Evolutionary conservation across 2,888 invertebrate genomes (phyloP).

Genomic region (Acrobasis repandana): DNA sequence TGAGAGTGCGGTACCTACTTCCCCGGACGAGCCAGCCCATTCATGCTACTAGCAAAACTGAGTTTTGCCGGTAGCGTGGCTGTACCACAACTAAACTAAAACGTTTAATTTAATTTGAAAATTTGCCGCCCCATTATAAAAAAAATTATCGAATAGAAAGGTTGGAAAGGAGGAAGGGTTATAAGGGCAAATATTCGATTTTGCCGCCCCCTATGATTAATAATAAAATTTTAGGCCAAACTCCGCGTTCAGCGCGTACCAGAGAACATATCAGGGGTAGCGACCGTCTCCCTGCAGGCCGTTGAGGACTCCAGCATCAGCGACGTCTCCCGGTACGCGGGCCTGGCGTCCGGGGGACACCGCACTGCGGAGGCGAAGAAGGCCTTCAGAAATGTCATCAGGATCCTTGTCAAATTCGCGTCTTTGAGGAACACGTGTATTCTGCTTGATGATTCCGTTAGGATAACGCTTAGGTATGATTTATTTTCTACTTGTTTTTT

Average conservation of each 20-base stretch:
- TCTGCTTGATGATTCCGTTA: slow-evolving; percentile 62
- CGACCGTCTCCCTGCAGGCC: slow-evolving; percentile 62
- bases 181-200: too few relatives aligned
- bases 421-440: slow-evolving; percentile 71
- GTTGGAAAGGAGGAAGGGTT: too few relatives aligned
- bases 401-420: slow-evolving; percentile 75
- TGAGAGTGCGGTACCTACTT: too few relatives aligned
- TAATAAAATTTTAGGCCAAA: slow-evolving; percentile 56
- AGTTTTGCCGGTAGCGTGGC: too few relatives aligned
- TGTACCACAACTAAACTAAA: too few relatives aligned
- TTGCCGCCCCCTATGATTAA: too few relatives aligned
- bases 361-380: slow-evolving; percentile 70
- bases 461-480: slow-evolving; percentile 63
- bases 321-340: slow-evolving; percentile 64
- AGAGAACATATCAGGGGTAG: slow-evolving; percentile 73
- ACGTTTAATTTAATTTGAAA: too few relatives aligned
- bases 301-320: slow-evolving; percentile 61
- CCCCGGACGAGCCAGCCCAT: too few relatives aligned
- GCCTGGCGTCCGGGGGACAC: slow-evolving; percentile 70
- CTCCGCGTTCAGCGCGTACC: slow-evolving; percentile 63
- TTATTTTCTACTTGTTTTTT: not conserved
- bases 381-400: slow-evolving; percentile 65
- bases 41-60: too few relatives aligned
- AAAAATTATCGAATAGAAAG: too few relatives aligned
- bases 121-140: too few relatives aligned